phyloP scores from a whole-genome alignment of 2,797 vertebrate genomes.

The Sebastes iracundus region DNA sequence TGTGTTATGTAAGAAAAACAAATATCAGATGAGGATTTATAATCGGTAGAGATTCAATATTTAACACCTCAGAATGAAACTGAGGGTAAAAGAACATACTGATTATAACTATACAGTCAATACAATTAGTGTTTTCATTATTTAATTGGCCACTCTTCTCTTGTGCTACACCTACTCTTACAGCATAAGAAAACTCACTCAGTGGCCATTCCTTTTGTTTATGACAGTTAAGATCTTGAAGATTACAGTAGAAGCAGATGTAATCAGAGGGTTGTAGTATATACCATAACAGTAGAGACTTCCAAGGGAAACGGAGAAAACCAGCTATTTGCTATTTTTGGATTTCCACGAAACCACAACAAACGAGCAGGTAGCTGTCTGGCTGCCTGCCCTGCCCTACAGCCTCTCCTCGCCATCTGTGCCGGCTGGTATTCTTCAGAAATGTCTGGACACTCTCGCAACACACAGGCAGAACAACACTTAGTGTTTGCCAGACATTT shows the following conservation, averaged over 20 bases:
- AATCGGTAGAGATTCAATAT: background rate
- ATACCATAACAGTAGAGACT: constrained; percentile 13
- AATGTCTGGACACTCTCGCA: constrained; percentile 13
- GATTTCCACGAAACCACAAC: constrained; percentile 57
- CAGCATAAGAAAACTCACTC: background rate
- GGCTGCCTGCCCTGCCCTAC: constrained; percentile 14
- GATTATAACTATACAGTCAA: background rate
- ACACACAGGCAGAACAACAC: constrained; percentile 7
- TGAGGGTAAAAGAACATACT: background rate
- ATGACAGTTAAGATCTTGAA: background rate
- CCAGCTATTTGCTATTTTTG: constrained; percentile 57
- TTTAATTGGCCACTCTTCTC: background rate
- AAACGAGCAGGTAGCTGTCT: constrained; percentile 15
- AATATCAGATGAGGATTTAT: background rate
- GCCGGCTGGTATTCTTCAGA: constrained; percentile 32
- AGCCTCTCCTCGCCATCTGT: constrained; percentile 43
- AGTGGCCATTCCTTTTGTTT: background rate
- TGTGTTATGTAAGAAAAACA: background rate
- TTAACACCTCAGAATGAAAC: background rate
- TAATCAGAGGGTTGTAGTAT: constrained; percentile 23
- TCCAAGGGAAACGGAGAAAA: background rate
- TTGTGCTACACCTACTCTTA: background rate
- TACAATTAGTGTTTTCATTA: background rate
- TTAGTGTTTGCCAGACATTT: constrained; percentile 25
- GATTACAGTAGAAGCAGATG: background rate